A percentile compares a stretch with the other conserved stretches of the same genome.
Conservation (phyloP, 2,113 vertebrate species). For the Cyanistes caeruleus region DNA sequence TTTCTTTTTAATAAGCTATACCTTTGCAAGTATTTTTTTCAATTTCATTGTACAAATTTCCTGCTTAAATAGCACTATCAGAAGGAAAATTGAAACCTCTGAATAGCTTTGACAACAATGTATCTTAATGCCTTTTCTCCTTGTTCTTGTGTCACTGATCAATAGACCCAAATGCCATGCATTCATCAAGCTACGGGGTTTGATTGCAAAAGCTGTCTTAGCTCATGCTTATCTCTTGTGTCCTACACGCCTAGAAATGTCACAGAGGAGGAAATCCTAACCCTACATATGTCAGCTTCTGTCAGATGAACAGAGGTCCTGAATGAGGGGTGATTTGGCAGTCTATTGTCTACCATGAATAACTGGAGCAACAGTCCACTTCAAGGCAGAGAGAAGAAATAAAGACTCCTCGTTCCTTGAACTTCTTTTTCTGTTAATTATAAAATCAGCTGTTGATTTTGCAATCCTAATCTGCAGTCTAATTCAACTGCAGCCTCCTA, state of each 20-base stretch:
- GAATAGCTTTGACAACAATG: slow-evolving; percentile 77
- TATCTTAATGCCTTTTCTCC: slow-evolving; percentile 76
- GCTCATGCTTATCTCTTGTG: slow-evolving; percentile 62
- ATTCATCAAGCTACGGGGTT: slow-evolving; percentile 68
- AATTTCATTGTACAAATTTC: not conserved
- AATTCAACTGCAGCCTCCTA: not conserved
- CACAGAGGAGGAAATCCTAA: slow-evolving; percentile 70
- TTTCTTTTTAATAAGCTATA: not conserved
- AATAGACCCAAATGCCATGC: slow-evolving; percentile 83
- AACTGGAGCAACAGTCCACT: not conserved
- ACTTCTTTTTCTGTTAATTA: slow-evolving; percentile 46
- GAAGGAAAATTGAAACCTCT: slow-evolving; percentile 39
- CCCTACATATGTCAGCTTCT: slow-evolving; percentile 56
- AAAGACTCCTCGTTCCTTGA: not conserved
- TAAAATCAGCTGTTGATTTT: slow-evolving; percentile 73
- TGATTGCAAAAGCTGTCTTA: slow-evolving; percentile 65
- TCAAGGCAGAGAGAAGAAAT: slow-evolving; percentile 8
- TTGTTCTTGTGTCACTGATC: slow-evolving; percentile 80
- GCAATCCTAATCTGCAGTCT: slow-evolving; percentile 50
- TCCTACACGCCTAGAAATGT: slow-evolving; percentile 72
- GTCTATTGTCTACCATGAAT: slow-evolving; percentile 4
- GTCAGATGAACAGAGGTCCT: not conserved
- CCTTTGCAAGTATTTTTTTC: not conserved
- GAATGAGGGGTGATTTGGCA: not conserved
- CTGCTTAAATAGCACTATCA: not conserved